phyloP scores from a whole-genome alignment of 1,140 invertebrate species.

The Drosophila yakuba region DNA sequence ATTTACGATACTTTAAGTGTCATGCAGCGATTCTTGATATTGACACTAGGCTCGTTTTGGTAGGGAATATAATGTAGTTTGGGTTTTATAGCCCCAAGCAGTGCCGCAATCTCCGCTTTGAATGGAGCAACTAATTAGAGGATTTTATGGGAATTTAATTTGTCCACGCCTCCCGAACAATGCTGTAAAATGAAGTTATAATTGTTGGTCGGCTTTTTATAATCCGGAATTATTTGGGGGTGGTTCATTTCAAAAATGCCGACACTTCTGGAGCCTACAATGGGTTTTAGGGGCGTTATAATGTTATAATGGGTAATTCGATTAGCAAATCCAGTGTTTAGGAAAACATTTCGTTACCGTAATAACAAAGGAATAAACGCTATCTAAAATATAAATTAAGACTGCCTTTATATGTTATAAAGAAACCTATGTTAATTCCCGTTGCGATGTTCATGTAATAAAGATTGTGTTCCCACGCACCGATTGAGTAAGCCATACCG shows the following conservation, averaged over 20 bases:
- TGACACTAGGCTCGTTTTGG: conserved; percentile 42
- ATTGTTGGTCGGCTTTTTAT: conserved; percentile 33
- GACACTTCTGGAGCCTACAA: conserved; percentile 1
- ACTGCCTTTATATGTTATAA: too few relatives aligned
- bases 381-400: too few relatives aligned
- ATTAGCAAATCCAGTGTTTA: conserved; percentile 20
- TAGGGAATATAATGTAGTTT: conserved; percentile 10
- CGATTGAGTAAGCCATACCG: conserved; percentile 12
- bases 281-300: conserved; percentile 32
- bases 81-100: conserved; percentile 63
- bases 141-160: conserved; percentile 76
- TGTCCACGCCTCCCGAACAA: conserved; percentile 56
- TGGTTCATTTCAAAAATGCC: not conserved
- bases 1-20: conserved; percentile 76
- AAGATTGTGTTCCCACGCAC: conserved; percentile 20
- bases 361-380: too few relatives aligned
- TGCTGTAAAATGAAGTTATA: conserved; percentile 69
- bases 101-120: conserved; percentile 55
- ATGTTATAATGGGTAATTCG: conserved; percentile 43
- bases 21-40: conserved; percentile 58
- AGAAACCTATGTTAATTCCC: not conserved
- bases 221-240: not conserved
- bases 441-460: not conserved
- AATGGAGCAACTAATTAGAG: conserved; percentile 71
- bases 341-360: too few relatives aligned